These are phyloP conservation scores for Calidris pugnax DNA, from an alignment of 2,113 vertebrate species.

Conservation along the genomic window DNA sequence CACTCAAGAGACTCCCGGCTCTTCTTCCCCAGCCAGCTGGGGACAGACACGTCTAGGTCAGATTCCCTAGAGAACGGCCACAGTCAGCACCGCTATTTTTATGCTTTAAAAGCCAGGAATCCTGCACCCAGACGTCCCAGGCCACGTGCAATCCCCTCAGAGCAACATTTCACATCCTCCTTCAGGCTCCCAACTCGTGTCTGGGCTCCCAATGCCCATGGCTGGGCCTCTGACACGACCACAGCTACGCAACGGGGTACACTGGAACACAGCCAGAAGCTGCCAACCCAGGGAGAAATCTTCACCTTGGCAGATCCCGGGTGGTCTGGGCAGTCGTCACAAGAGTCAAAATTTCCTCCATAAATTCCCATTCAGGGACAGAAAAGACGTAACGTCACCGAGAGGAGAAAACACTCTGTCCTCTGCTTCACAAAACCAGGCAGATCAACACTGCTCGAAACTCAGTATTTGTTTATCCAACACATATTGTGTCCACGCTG, in stretches of 20 bases:
- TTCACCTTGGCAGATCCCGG: background rate
- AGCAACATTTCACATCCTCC: too few relatives aligned
- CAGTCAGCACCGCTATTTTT: background rate
- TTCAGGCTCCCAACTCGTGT: fast-evolving
- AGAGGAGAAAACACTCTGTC: background rate
- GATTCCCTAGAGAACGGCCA: fast-evolving
- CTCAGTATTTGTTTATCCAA: background rate
- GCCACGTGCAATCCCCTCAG: fast-evolving
- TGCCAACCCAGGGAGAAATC: background rate
- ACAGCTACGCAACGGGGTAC: fast-evolving
- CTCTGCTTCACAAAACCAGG: background rate
- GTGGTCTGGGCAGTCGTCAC: background rate
- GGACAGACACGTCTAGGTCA: background rate
- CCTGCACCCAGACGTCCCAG: background rate
- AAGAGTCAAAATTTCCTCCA: background rate
- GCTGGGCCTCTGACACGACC: fast-evolving
- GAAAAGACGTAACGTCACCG: background rate
- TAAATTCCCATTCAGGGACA: background rate
- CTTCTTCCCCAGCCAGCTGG: background rate
- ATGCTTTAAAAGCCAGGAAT: background rate
- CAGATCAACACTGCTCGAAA: background rate
- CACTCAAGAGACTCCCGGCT: background rate
- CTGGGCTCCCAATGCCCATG: too few relatives aligned
- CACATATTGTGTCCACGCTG: background rate
- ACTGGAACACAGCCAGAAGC: background rate